Evolutionary conservation across 23 tunicate genomes (phyloP).

Genomic region (Halocynthia aurantium): DNA sequence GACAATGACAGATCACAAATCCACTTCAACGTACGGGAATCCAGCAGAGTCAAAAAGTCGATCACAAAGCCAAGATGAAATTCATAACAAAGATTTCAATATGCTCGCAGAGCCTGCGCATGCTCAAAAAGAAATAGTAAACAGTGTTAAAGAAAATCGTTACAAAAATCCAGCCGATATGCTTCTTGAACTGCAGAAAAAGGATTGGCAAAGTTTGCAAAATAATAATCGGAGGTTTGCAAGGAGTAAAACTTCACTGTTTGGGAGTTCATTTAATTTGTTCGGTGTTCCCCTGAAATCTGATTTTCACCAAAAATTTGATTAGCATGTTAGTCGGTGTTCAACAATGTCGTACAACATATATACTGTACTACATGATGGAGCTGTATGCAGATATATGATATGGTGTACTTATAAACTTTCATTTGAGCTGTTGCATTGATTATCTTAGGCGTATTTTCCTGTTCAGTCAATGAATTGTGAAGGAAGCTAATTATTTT

Average conservation of each 20-base stretch:
- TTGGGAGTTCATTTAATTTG: slow-evolving; percentile 59
- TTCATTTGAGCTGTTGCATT: too few species aligned
- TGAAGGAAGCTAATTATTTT: too few species aligned
- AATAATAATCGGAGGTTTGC: slow-evolving; percentile 1
- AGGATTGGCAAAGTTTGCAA: slow-evolving; percentile 26
- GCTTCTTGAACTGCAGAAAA: slow-evolving; percentile 47
- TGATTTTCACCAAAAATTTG: too few species aligned
- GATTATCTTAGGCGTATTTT: too few species aligned
- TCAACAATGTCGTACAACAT: too few species aligned
- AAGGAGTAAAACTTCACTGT: not conserved
- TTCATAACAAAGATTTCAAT: not conserved
- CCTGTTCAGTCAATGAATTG: too few species aligned
- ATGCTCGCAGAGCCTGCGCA: too few species aligned
- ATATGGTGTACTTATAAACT: too few species aligned
- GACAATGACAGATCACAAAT: not conserved
- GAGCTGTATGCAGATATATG: too few species aligned
- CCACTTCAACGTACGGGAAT: not conserved
- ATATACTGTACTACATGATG: too few species aligned
- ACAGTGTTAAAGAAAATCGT: not conserved
- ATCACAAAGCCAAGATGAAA: not conserved
- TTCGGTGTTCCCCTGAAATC: slow-evolving; percentile 41
- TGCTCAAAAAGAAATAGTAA: too few species aligned
- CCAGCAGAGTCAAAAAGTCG: not conserved
- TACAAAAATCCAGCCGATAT: slow-evolving; percentile 55
- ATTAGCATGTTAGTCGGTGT: too few species aligned